Evolutionary conservation across 2,888 invertebrate genomes (phyloP).

Genomic region (Orthosia gothica): DNA sequence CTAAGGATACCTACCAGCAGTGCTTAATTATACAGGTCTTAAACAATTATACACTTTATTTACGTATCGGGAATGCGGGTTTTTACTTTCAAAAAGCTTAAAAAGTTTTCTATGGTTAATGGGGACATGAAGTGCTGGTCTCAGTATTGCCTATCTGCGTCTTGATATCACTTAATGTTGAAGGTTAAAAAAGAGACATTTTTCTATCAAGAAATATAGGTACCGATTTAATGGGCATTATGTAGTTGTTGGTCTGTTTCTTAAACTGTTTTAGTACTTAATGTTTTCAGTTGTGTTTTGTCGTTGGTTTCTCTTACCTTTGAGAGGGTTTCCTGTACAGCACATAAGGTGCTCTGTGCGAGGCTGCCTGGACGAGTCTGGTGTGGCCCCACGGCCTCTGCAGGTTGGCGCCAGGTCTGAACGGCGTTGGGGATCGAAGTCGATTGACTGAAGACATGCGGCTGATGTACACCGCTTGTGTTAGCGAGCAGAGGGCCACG

Average conservation of each 20-base stretch:
- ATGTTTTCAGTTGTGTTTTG: neutral
- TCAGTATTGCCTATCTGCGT: neutral
- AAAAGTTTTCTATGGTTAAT: neutral
- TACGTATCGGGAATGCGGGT: neutral
- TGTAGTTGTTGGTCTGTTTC: neutral
- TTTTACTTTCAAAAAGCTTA: neutral
- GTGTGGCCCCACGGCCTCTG: slow-evolving; percentile 80
- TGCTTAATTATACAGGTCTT: neutral
- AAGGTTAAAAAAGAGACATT: no score
- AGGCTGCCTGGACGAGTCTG: slow-evolving; percentile 78
- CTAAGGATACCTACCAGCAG: no score
- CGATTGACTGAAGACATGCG: slow-evolving; percentile 81
- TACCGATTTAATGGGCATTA: no score
- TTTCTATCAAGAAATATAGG: no score
- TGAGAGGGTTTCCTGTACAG: slow-evolving; percentile 82
- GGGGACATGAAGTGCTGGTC: neutral
- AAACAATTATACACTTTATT: neutral
- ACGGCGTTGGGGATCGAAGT: slow-evolving; percentile 78
- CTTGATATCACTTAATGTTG: neutral
- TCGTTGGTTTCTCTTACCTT: slow-evolving; percentile 70
- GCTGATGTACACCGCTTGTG: slow-evolving; percentile 82
- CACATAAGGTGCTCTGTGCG: slow-evolving; percentile 83
- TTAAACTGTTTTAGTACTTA: neutral
- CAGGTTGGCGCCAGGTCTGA: slow-evolving; percentile 84
- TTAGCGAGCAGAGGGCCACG: slow-evolving; percentile 78